Conservation (phyloP, 2,888 invertebrate species). For the Tanytarsus gracilentus region DNA sequence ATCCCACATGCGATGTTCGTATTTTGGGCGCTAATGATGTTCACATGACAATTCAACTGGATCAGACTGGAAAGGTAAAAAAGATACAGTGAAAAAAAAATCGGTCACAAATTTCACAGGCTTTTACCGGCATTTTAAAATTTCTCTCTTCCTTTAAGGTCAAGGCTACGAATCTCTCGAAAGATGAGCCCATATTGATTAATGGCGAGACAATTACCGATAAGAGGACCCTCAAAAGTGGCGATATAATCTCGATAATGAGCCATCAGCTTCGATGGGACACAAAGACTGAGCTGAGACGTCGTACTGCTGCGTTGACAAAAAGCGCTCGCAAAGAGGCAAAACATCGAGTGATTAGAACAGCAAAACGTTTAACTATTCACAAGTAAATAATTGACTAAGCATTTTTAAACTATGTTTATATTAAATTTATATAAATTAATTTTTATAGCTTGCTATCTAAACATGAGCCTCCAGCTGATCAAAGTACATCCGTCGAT, state of each 20-base stretch:
- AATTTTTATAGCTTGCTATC: not conserved
- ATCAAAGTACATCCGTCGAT: too few species aligned
- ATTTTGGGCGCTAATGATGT: too few species aligned
- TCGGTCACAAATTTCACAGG: too few species aligned
- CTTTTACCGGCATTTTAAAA: too few species aligned
- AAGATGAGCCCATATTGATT: not conserved
- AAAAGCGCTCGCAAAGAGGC: not conserved
- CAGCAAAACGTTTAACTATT: constrained; percentile 11
- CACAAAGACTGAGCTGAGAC: constrained; percentile 1
- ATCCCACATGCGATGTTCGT: too few species aligned
- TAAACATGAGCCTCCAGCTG: too few species aligned
- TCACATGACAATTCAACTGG: too few species aligned
- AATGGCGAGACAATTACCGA: not conserved
- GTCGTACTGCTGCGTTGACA: not conserved
- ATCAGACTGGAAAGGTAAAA: too few species aligned
- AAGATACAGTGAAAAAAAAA: too few species aligned
- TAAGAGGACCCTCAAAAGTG: not conserved
- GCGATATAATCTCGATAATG: constrained; percentile 7
- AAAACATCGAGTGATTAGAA: not conserved
- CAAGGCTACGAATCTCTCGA: not conserved
- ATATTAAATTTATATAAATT: not conserved
- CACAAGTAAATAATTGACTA: constrained; percentile 5
- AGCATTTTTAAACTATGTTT: not conserved
- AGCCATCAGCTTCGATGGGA: constrained; percentile 7
- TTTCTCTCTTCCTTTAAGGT: not conserved